Evolutionary conservation across 1,140 invertebrate genomes (phyloP).

Genomic region (Teleopsis dalmanni): DNA sequence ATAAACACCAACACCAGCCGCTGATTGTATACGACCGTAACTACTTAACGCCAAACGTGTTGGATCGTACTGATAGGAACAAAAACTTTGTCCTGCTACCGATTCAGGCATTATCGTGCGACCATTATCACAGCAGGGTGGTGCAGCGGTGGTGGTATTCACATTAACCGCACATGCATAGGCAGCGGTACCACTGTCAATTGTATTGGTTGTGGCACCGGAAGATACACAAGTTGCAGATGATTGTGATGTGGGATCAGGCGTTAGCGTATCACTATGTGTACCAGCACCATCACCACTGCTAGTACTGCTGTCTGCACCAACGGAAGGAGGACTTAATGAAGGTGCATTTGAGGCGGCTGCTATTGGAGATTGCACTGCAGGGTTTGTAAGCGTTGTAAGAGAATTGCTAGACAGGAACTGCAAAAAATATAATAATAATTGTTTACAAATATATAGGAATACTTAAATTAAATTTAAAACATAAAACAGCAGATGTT

Average conservation of each 20-base stretch:
- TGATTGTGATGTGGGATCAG: constrained; percentile 57
- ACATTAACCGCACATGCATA: constrained; percentile 45
- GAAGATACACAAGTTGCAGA: too few relatives aligned
- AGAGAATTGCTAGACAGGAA: constrained; percentile 5
- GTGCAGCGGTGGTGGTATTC: not conserved
- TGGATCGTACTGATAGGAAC: constrained; percentile 90
- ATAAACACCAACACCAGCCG: constrained; percentile 60
- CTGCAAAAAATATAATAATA: constrained; percentile 1
- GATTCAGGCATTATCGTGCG: constrained; percentile 90
- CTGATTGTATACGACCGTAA: constrained; percentile 60
- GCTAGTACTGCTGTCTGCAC: constrained; percentile 5
- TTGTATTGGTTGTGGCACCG: constrained; percentile 31
- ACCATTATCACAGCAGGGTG: constrained; percentile 84
- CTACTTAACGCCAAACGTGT: constrained; percentile 63
- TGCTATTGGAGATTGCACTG: constrained; percentile 43
- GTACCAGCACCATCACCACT: constrained; percentile 21
- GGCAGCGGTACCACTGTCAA: constrained; percentile 25
- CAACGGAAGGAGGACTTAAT: constrained; percentile 45
- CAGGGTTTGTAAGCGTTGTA: constrained; percentile 51
- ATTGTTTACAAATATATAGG: not conserved
- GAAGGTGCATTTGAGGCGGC: constrained; percentile 48
- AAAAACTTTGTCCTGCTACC: constrained; percentile 87
- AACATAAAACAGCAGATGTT: not conserved
- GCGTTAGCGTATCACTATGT: constrained; percentile 53
- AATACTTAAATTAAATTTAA: not conserved